phyloP scores from a whole-genome alignment of 2,113 vertebrate genomes.

The Chaetops frenatus region DNA sequence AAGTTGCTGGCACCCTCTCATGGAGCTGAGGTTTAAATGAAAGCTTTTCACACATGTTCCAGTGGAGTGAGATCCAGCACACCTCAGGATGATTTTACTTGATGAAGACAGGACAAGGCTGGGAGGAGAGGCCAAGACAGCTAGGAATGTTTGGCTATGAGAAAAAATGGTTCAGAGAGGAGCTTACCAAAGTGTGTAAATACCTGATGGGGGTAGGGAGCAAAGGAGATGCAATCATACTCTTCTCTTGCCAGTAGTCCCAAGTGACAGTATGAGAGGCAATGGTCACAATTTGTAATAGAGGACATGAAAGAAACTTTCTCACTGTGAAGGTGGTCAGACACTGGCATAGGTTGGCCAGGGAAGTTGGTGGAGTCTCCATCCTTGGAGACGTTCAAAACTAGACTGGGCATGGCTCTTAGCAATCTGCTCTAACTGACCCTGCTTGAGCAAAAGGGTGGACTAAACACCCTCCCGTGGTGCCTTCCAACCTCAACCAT shows the following conservation, averaged over 20 bases:
- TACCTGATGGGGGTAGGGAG: neutral
- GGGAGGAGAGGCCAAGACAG: neutral
- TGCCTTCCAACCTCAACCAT: neutral
- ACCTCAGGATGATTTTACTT: neutral
- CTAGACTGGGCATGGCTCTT: neutral
- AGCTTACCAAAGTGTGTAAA: neutral
- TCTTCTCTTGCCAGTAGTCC: neutral
- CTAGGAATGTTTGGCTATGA: neutral
- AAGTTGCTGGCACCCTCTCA: neutral
- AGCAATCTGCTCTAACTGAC: neutral
- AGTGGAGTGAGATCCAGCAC: neutral
- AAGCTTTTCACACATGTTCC: neutral
- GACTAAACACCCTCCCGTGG: neutral
- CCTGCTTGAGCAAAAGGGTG: neutral
- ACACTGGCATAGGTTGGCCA: neutral
- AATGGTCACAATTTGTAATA: neutral
- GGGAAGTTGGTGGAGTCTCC: neutral
- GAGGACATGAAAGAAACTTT: neutral
- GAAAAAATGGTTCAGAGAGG: neutral
- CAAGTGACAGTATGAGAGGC: neutral
- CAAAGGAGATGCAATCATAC: neutral
- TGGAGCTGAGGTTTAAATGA: neutral
- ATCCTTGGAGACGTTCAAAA: neutral
- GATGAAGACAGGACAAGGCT: neutral
- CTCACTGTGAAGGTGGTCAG: neutral